Evolutionary conservation across 2,888 invertebrate genomes (phyloP), one percentile per base, ranked within the genome.

Genomic region (Polietes domitor): DNA sequence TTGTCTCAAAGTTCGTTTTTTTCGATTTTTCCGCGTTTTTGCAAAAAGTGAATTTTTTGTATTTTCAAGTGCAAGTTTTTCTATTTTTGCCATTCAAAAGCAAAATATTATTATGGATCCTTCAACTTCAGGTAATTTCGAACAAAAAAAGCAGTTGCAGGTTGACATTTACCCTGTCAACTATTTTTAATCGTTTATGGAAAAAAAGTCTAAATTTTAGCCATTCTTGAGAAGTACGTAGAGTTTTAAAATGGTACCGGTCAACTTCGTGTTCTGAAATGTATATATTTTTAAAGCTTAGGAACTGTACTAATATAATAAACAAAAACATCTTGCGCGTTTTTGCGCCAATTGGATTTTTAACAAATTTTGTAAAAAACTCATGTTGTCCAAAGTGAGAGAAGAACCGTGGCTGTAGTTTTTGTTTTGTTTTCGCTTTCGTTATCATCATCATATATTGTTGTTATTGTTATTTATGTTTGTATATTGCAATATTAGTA

Each of bases 391-490:
- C n/a, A n/a, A n/a, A n/a, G n/a, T n/a, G n/a, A n/a, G n/a, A 28
- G 61, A 43, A 43, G 2, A 43, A 43, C 43, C 15, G 43, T 43
- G 43, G 43, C 43, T 43, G 43, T 43, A 43, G 43, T 43, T 43
- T 43, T 26, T 28, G 24, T 61, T 28, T 61, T 15, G 24, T 21
- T 61, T 61, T n/a, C 26, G 26, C 26, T 61, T 65, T 65, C 32
- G 28, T 43, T 43, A 43, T 43, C 43, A 43, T 43, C 43, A 43
- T 43, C 65, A 65, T 65, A 65, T 65, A 65, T 65, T 65, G 37
- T 65, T 65, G 65, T 65, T 65, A 65, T 65, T 65, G 65, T 37
- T 68, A 58, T 58, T 21, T 58, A 26, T 26, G 26, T 58, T 58
- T 58, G 58, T 58, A 15, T 26, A 58, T 58, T 58, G 58, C 26